Evolutionary conservation across 2,113 vertebrate species (phyloP).

Genomic region (Hyperopisus bebe): DNA sequence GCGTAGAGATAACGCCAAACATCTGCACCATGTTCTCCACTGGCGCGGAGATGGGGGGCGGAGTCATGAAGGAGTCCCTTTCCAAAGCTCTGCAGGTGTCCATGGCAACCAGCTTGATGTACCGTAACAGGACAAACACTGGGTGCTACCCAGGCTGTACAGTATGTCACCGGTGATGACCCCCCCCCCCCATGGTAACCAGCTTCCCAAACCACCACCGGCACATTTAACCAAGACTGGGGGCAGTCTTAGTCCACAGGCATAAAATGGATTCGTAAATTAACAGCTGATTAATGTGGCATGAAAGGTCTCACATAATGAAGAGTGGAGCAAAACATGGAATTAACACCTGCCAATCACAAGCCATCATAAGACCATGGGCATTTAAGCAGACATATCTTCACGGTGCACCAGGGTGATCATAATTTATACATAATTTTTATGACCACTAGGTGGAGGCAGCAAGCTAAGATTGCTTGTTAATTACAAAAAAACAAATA

Average conservation of each 20-base stretch:
- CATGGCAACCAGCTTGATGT: constrained; percentile 14
- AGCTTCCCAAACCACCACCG: constrained; percentile 34
- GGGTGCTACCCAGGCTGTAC: background rate
- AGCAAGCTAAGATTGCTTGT: background rate
- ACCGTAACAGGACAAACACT: background rate
- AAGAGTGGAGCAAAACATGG: background rate
- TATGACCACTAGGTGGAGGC: background rate
- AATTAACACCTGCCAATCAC: background rate
- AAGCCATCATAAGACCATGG: too few species aligned
- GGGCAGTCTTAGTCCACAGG: background rate
- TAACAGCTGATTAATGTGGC: background rate
- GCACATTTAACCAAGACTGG: background rate
- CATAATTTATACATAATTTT: background rate
- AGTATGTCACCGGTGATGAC: background rate
- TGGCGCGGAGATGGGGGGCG: constrained; percentile 16
- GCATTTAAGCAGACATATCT: too few species aligned
- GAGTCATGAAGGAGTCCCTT: constrained; percentile 14
- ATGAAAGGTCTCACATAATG: background rate
- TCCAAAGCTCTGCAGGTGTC: constrained; percentile 21
- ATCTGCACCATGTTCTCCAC: constrained; percentile 14
- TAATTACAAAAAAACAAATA: background rate
- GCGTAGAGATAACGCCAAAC: constrained; percentile 24
- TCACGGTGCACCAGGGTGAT: too few species aligned
- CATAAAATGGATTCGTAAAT: background rate
- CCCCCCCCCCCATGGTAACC: constrained; percentile 24